Conservation (phyloP, 2,113 vertebrate genomes). For the Lagopus muta region DNA sequence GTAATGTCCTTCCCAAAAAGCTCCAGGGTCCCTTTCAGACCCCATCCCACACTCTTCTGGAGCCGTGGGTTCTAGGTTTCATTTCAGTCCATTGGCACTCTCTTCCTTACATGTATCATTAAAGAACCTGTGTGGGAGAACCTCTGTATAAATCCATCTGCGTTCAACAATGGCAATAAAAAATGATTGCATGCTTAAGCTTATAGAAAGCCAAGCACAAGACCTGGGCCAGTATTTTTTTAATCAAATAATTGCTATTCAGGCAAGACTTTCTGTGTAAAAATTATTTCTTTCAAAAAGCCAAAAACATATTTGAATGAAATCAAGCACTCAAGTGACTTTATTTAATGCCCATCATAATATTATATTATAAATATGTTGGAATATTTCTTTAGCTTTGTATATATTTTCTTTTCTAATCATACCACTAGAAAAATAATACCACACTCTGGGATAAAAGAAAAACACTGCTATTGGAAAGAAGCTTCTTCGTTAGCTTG, state of each 20-base stretch:
- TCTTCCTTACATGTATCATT: slow-evolving; percentile 4
- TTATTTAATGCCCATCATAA: slow-evolving; percentile 49
- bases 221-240: slow-evolving; percentile 57
- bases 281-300: slow-evolving; percentile 56
- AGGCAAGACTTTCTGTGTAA: slow-evolving; percentile 21
- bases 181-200: slow-evolving; percentile 60
- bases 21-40: slow-evolving; percentile 41
- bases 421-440: slow-evolving; percentile 66
- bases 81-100: slow-evolving; percentile 12
- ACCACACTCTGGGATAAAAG: slow-evolving; percentile 4
- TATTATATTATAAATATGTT: slow-evolving; percentile 50
- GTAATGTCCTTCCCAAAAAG: neutral
- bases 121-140: slow-evolving; percentile 43
- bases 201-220: slow-evolving; percentile 45
- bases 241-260: slow-evolving; percentile 71
- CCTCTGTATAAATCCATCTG: slow-evolving; percentile 39
- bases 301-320: slow-evolving; percentile 34
- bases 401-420: slow-evolving; percentile 58
- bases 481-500: slow-evolving; percentile 59
- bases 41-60: neutral
- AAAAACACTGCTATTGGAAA: slow-evolving; percentile 61
- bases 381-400: slow-evolving; percentile 54
- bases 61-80: neutral
- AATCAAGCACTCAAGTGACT: slow-evolving; percentile 37
- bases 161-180: slow-evolving; percentile 54